Base-by-base conservation (phyloP, 2,888 invertebrate genomes). In the Scotopteryx bipunctaria region DNA sequence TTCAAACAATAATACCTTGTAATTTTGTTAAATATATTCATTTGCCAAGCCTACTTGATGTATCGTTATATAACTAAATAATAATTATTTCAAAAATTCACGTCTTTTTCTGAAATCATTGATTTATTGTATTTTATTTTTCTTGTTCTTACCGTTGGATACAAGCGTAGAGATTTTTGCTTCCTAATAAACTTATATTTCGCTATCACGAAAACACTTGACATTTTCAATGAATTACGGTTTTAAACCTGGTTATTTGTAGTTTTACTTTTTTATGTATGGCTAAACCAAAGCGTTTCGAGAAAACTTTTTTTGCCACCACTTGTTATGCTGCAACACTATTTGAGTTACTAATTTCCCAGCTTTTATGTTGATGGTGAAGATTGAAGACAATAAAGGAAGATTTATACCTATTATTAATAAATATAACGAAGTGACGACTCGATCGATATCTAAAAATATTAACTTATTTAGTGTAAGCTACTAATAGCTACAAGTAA, bases 351-450 rank as follows among this genome's bases (percentile, higher is more conserved):
- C 55, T 59, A 42, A 52, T 59, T 65, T 55, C 78, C 82, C 78
- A 75, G 78, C 81, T 85, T 85, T 76, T 80, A 32, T 85, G 81
- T 80, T 67, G 76, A 81, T 80, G 76, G 76, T 85, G 79, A 81
- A 86, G 79, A 81, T 84, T 82, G 79, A 89, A 88, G 89, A 90
- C 89, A 90, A 90, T 90, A 90, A 85, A 86, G 83, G 85, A 86
- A 89, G 81, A 88, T 82, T 86, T 85, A 84, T 88, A 89, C 84
- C 76, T 88, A 86, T 78, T 76, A 86, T 82, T 81, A 83, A 81
- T 81, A 73, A 86, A 78, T 83, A 76, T 83, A 78, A 85, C 83
- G 78, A 85, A 76, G 73, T 75, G 77, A 78, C 77, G 78, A 80
- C 76, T 81, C 78, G 81, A 83, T 78, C 74, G 82, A 86, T 84